Base-by-base conservation (phyloP, 2,888 invertebrate species). In the Tetheella fluctuosa region DNA sequence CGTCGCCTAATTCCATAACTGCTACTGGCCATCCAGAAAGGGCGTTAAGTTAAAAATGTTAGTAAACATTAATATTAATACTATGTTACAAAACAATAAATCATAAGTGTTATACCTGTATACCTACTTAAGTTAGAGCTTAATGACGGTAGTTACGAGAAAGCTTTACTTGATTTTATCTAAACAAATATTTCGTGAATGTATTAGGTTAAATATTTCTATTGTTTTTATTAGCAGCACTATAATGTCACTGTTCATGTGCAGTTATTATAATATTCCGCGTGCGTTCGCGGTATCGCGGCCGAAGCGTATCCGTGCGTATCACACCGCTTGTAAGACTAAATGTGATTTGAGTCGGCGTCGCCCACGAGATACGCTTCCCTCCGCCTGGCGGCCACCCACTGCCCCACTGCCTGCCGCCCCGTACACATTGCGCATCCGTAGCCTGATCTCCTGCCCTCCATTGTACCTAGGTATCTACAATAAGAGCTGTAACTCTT, bases 1-100 rank as follows among this genome's bases (percentile, higher is more conserved):
- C 89, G 71, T 90, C 88, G 60, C 83, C 89, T 88, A 90, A 83
- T 81, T 90, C 90, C 91, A 92, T 91, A 77, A 81, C 84, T 77
- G 80, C 82, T 81, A 83, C 74, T 78, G 73, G 78, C 80, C 83
- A 81, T 83, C 75, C 81, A 81, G 78, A 74, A 75, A 73, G 69
- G 70, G 65, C 67, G 70, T 64, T 70, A 64, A 68, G 54, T 59
- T 17, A n/a, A 6, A 17, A 42, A 42, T 6, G 42, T 17, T n/a
- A 42, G 8, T 17, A 17, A 42, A 17, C 6, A 42, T 17, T 42
- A 20, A 39, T 39, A 15, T 39, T 8, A 20, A 17, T 0, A 48
- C 10, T 48, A 20, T 20, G n/a, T 17, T n/a, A 48, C 10, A 0
- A 4, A 10, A 17, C n/a, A 48, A n/a, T 15, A 20, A 7, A 20